These are phyloP conservation scores for Drosophila azteca DNA, from an alignment of 1,140 invertebrate genomes.

Conservation along the genomic window DNA sequence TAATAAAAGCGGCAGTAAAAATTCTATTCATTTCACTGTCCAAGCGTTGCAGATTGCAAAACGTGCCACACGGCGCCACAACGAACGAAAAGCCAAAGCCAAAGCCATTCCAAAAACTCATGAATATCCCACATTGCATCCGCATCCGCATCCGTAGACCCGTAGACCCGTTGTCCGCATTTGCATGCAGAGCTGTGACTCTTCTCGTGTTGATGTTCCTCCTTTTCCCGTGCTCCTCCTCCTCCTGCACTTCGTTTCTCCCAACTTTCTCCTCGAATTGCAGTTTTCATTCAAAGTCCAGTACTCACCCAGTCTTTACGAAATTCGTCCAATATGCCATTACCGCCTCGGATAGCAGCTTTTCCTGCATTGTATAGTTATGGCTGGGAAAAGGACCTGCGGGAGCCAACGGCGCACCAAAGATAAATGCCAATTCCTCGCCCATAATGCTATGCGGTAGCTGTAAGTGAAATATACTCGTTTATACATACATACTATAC, in stretches of 20 bases:
- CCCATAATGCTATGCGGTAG: slow-evolving; percentile 89
- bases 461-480: slow-evolving; percentile 54
- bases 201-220: slow-evolving; percentile 57
- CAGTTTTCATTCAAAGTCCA: slow-evolving; percentile 55
- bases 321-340: slow-evolving; percentile 96
- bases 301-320: slow-evolving; percentile 91
- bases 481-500: slow-evolving; percentile 1
- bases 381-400: slow-evolving; percentile 88
- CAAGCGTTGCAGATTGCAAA: slow-evolving; percentile 77
- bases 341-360: slow-evolving; percentile 90
- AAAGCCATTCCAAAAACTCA: slow-evolving; percentile 41
- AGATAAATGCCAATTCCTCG: slow-evolving; percentile 95
- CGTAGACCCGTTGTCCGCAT: slow-evolving; percentile 36
- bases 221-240: neutral
- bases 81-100: neutral
- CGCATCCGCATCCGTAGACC: slow-evolving; percentile 42
- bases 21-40: slow-evolving; percentile 81
- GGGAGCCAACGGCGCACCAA: slow-evolving; percentile 93
- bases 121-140: slow-evolving; percentile 57
- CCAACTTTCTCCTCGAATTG: slow-evolving; percentile 60
- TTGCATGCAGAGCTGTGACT: slow-evolving; percentile 69
- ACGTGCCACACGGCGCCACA: slow-evolving; percentile 50
- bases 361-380: slow-evolving; percentile 90
- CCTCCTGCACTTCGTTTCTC: too few relatives aligned
- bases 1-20: slow-evolving; percentile 78